Base-by-base conservation (phyloP, 2,797 vertebrate species). In the Onychomys arenicola region DNA sequence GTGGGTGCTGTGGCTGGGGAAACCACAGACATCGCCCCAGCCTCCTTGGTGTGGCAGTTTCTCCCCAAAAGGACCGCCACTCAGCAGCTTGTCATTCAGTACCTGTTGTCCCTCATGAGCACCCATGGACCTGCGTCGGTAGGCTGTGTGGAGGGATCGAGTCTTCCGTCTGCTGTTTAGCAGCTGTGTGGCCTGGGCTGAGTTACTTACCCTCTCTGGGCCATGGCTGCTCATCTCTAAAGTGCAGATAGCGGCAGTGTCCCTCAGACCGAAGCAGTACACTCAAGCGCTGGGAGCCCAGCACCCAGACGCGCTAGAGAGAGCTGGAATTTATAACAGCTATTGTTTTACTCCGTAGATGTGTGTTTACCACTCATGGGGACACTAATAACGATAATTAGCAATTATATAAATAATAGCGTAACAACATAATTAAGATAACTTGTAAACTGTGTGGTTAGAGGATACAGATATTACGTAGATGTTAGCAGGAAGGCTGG, bases 1-100 rank as follows among this genome's bases (percentile, higher is more conserved):
- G 43, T 87, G 84, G 94, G 97, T 96, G 96, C 96, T 43, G 57
- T 0, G 34, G 89, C 80, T 46, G 2, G 43, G 21, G 82, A 95
- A 90, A 97, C 96, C 96, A n/a, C 97, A 97, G 73, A 75, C 96
- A 86, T 97, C 92, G 93, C 46, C 14, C 25, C 52, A 57, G 65
- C 29, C 0, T 14, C 93, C 27, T 0, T 1, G 32, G 34, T 1
- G 0, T 75, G 40, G 46, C 87, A 89, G 71, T 59, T 59, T 78
- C 49, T 32, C n/a, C 65, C 88, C 3, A 23, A 93, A 55, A 8
- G 4, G 63, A 19, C 0, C 0, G 55, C 82, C 80, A 46, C 27
- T 87, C 75, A 40, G 94, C 12, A 7, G 27, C 46, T 27, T 80
- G 0, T 40, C 27, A 32, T 3, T 27, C 12, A 6, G 65, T 34